Conservation (phyloP, 2,888 invertebrate species). For the Gymnoscelis rufifasciata region DNA sequence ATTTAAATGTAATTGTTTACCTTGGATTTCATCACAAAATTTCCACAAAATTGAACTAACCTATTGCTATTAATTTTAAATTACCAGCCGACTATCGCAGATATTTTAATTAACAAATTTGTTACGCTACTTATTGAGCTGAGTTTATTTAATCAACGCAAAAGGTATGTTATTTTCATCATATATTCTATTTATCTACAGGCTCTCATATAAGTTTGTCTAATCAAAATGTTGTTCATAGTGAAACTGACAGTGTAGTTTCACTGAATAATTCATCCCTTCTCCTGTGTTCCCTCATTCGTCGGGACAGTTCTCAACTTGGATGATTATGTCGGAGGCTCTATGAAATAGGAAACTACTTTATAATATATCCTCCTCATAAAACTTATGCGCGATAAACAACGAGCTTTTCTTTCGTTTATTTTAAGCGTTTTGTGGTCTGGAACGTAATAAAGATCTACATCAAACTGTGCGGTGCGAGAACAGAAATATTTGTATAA, state of each 20-base stretch:
- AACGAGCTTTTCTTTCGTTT: background rate
- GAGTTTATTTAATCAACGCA: background rate
- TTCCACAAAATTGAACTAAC: too few relatives aligned
- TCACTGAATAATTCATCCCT: slow-evolving; percentile 15
- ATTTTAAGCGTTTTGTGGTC: background rate
- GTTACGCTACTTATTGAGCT: too few relatives aligned
- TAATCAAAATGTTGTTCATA: slow-evolving; percentile 8
- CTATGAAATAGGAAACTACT: slow-evolving; percentile 13
- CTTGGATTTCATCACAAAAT: too few relatives aligned
- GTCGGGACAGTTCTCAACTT: slow-evolving; percentile 12
- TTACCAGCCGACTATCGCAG: too few relatives aligned
- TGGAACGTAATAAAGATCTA: background rate
- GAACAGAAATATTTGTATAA: too few relatives aligned
- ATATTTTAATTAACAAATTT: too few relatives aligned
- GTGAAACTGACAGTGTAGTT: slow-evolving; percentile 1
- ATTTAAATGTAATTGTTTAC: too few relatives aligned
- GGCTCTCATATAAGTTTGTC: background rate
- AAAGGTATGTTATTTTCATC: background rate
- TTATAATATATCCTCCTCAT: slow-evolving; percentile 2
- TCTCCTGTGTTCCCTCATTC: background rate
- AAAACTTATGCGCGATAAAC: slow-evolving; percentile 15
- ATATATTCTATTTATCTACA: background rate
- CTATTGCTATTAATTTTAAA: too few relatives aligned
- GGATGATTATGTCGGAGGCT: slow-evolving; percentile 9
- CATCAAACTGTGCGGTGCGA: background rate